A percentile compares a stretch with the other conserved stretches of the same genome.
Conservation (phyloP, 2,113 vertebrate genomes). For the Microcebus jonahi region DNA sequence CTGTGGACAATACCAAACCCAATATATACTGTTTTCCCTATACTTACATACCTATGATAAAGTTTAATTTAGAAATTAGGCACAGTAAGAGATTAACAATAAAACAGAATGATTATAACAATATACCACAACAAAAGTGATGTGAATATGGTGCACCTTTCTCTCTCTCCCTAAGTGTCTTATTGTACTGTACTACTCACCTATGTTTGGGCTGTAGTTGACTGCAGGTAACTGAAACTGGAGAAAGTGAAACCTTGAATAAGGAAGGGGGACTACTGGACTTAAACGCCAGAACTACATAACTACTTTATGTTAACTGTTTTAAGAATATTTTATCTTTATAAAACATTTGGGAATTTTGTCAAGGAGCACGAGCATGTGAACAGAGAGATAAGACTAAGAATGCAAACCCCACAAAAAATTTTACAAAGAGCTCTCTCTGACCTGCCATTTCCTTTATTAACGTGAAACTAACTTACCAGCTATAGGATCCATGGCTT, state of each 20-base stretch:
- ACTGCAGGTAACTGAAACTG: neutral
- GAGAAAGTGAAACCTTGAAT: neutral
- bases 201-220: neutral
- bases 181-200: neutral
- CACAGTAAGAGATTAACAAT: neutral
- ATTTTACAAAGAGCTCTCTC: neutral
- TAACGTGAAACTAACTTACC: constrained; percentile 86
- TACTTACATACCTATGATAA: neutral
- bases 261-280: neutral
- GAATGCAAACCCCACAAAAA: neutral
- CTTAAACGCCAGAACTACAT: neutral
- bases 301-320: neutral
- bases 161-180: neutral
- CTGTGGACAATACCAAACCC: neutral
- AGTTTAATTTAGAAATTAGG: neutral
- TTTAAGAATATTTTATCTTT: neutral
- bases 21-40: neutral
- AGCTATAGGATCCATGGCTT: constrained; percentile 99
- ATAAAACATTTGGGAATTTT: neutral
- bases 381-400: neutral
- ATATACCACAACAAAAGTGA: neutral
- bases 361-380: neutral
- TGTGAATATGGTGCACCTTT: neutral
- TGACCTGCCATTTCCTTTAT: neutral
- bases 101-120: neutral